A percentile compares a stretch with the other conserved stretches of the same genome.
phyloP scores from a whole-genome alignment of 2,888 invertebrate genomes.

The Homarus gammarus region DNA sequence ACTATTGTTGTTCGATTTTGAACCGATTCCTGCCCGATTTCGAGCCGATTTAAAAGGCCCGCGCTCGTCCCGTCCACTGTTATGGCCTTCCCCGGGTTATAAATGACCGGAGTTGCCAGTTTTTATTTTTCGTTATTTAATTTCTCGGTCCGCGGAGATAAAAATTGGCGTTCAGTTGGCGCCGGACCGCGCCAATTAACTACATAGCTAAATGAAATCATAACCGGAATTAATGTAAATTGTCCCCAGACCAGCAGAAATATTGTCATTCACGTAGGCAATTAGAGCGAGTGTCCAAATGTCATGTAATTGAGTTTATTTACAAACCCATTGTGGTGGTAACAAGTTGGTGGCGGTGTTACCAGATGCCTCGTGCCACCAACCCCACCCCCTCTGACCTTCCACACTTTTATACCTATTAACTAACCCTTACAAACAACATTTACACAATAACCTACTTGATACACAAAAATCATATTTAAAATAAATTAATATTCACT shows the following conservation, averaged over 20 bases:
- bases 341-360: conserved; percentile 45
- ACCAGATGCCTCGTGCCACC: conserved; percentile 11
- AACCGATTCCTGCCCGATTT: conserved; percentile 39
- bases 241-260: conserved; percentile 55
- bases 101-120: conserved; percentile 49
- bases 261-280: conserved; percentile 61
- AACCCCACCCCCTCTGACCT: not conserved
- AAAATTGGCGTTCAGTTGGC: conserved; percentile 30
- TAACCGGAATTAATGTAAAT: conserved; percentile 62
- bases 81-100: conserved; percentile 43
- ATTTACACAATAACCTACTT: too few relatives aligned
- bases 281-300: conserved; percentile 49
- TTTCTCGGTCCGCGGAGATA: conserved; percentile 33
- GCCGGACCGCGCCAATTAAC: conserved; percentile 46
- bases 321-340: conserved; percentile 57
- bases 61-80: conserved; percentile 7
- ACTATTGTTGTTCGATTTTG: conserved; percentile 48
- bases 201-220: conserved; percentile 60
- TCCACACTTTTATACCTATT: too few relatives aligned
- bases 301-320: conserved; percentile 66
- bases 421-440: too few relatives aligned
- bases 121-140: conserved; percentile 58
- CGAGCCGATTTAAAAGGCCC: conserved; percentile 44
- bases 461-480: too few relatives aligned
- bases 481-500: too few relatives aligned